Percentiles rank a stretch among this genome's conserved stretches.
Conservation (phyloP, 1,140 invertebrate genomes). For the Ladona fulva region DNA sequence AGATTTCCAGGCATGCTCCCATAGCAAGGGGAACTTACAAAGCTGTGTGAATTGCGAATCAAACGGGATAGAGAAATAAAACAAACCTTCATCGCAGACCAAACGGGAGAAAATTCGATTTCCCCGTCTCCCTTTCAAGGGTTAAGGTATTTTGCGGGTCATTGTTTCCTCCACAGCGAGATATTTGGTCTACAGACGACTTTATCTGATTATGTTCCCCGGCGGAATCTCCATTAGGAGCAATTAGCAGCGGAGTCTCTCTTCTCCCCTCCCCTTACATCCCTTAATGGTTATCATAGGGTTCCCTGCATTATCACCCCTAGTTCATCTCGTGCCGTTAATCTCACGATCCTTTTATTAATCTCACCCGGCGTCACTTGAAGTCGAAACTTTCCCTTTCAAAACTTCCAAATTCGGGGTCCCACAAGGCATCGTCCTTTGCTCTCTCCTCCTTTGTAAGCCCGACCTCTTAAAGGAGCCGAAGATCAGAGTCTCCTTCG, state of each 20-base stretch:
- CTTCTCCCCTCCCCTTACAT: not conserved
- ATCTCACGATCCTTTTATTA: conserved; percentile 1
- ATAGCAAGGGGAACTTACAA: no score
- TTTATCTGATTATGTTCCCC: conserved; percentile 6
- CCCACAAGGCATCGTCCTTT: not conserved
- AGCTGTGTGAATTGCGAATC: no score
- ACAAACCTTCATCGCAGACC: no score
- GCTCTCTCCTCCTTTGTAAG: not conserved
- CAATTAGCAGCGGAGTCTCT: not conserved
- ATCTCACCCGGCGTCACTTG: not conserved
- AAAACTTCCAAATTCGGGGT: not conserved
- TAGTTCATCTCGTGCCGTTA: not conserved
- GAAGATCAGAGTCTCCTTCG: no score
- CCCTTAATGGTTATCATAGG: not conserved
- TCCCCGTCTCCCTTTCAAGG: no score
- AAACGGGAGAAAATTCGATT: no score
- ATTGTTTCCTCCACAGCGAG: not conserved
- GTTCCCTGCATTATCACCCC: conserved; percentile 3
- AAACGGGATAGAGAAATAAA: no score
- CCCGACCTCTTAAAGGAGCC: not conserved
- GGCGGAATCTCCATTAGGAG: not conserved
- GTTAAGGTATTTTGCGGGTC: not conserved
- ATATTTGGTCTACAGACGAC: not conserved
- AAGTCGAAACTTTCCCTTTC: not conserved
- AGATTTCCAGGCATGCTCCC: no score